Conservation (phyloP, 2,888 invertebrate species). For the Muschampia plurimacula region DNA sequence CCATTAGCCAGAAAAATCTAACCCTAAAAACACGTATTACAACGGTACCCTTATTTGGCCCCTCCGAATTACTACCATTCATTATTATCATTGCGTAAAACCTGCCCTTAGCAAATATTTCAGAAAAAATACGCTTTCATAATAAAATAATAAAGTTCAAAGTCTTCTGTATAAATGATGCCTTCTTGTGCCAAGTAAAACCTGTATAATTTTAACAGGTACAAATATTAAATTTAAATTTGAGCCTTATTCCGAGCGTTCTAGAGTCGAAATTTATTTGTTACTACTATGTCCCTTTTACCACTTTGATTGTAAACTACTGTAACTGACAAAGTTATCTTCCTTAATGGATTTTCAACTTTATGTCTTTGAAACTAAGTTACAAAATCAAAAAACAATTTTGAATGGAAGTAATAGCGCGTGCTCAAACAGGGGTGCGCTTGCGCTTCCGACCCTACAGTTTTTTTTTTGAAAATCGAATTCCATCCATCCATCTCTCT, state of each 20-base stretch:
- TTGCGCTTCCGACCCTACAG: constrained; percentile 69
- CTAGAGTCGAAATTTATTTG: constrained; percentile 7
- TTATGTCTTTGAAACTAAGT: rapidly evolving
- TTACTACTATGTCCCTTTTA: neutral
- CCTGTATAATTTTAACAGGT: neutral
- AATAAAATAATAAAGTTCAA: neutral
- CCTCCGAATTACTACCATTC: constrained; percentile 44
- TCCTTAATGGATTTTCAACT: constrained; percentile 41
- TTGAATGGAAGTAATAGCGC: constrained; percentile 56
- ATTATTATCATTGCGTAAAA: constrained; percentile 52
- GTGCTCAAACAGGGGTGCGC: constrained; percentile 79
- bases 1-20: neutral
- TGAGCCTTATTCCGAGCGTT: neutral
- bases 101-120: constrained; percentile 11
- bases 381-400: constrained; percentile 34
- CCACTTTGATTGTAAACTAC: neutral
- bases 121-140: neutral
- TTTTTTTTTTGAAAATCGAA: constrained; percentile 65
- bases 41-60: constrained; percentile 48
- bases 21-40: constrained; percentile 37
- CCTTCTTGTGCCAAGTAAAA: neutral
- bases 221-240: neutral
- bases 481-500: constrained; percentile 44
- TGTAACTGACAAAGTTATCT: neutral
- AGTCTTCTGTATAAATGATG: neutral